phyloP scores from a whole-genome alignment of 64 coral and sea anemone species.

The Platygyra sinensis region DNA sequence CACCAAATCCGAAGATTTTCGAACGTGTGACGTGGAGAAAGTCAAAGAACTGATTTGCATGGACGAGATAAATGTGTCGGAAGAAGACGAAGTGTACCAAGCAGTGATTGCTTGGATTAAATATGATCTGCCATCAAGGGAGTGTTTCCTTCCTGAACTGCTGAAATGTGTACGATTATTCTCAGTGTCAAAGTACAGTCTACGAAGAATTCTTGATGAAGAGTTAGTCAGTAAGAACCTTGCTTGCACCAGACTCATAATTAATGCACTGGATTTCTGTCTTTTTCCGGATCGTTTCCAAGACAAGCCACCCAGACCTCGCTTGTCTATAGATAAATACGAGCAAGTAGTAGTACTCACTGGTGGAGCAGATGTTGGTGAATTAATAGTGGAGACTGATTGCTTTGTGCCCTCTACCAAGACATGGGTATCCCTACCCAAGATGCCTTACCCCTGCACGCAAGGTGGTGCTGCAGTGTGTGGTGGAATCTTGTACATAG shows the following conservation, averaged over 20 bases:
- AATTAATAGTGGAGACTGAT: not conserved
- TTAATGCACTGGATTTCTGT: constrained; percentile 18
- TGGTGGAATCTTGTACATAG: not conserved
- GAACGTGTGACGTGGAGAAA: not conserved
- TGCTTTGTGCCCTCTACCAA: not conserved
- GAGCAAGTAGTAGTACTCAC: not conserved
- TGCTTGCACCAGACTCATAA: not conserved
- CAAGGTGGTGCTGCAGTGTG: not conserved
- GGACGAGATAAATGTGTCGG: constrained; percentile 39
- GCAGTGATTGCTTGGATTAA: constrained; percentile 50
- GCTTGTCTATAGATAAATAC: not conserved
- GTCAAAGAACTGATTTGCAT: constrained; percentile 35
- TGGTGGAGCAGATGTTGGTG: not conserved
- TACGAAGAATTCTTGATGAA: constrained; percentile 25
- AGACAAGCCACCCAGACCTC: not conserved
- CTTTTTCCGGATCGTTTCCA: not conserved
- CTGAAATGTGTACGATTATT: constrained; percentile 40
- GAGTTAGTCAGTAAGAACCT: constrained; percentile 6
- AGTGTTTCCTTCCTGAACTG: constrained; percentile 14
- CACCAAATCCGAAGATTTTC: constrained; percentile 33
- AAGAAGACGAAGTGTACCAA: constrained; percentile 52
- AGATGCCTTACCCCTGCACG: not conserved
- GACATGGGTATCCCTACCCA: not conserved
- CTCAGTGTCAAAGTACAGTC: constrained; percentile 51
- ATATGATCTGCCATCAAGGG: constrained; percentile 49